Evolutionary conservation across 53 echinoderm and acorn worm genomes (phyloP).

Genomic region (Paelopatides confundens): DNA sequence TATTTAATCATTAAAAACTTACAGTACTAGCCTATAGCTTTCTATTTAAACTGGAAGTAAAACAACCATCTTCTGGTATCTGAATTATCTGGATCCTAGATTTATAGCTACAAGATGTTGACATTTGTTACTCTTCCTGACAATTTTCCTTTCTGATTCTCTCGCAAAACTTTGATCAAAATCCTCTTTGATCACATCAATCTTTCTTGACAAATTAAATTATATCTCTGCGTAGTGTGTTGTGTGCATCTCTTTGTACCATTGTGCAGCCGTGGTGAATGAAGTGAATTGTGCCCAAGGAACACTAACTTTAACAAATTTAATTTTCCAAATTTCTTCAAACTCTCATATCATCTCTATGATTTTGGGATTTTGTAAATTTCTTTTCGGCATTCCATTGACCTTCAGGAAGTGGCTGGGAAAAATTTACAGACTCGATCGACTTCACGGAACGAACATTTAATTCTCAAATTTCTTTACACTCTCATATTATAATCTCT

Average conservation of each 20-base stretch:
- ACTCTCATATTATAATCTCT: not conserved
- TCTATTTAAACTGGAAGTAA: no score
- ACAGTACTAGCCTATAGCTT: no score
- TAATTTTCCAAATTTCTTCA: not conserved
- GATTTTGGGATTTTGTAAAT: not conserved
- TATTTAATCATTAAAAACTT: no score
- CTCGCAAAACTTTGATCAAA: not conserved
- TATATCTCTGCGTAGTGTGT: not conserved
- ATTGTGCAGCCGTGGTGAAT: not conserved
- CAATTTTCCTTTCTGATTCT: no score
- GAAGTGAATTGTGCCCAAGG: not conserved
- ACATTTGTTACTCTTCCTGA: no score
- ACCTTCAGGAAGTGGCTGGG: not conserved
- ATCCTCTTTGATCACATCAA: constrained; percentile 15
- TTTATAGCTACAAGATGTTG: no score
- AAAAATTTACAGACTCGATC: no score
- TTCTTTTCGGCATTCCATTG: not conserved
- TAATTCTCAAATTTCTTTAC: not conserved
- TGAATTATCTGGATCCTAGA: no score
- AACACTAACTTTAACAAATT: not conserved
- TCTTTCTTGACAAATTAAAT: constrained; percentile 6
- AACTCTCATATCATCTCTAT: not conserved
- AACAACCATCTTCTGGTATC: no score
- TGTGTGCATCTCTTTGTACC: not conserved
- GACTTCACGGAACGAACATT: no score